Percentiles rank a stretch among this genome's conserved stretches.
phyloP scores from a whole-genome alignment of 2,113 vertebrate species.

The Oryzias woworae region DNA sequence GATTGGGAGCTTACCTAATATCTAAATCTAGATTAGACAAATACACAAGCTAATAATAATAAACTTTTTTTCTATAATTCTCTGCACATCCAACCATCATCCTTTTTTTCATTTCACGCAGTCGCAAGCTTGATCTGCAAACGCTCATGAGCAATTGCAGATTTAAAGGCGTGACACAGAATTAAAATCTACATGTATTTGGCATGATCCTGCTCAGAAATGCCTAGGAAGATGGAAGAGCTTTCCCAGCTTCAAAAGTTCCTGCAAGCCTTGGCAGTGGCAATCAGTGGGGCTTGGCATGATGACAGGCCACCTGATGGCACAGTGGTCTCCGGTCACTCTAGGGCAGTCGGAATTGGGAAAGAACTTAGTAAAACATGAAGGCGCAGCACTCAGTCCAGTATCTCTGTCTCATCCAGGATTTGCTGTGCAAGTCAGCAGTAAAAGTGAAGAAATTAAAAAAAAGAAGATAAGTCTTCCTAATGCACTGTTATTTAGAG shows the following conservation, averaged over 20 bases:
- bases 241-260: slow-evolving; percentile 58
- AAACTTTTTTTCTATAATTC: neutral
- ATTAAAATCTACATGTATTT: slow-evolving; percentile 21
- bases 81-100: neutral
- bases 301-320: slow-evolving; percentile 65
- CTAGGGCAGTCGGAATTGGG: slow-evolving; percentile 43
- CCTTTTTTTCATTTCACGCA: slow-evolving; percentile 8
- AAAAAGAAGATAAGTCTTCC: slow-evolving; percentile 31
- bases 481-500: neutral
- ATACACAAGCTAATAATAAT: neutral
- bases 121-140: slow-evolving; percentile 23
- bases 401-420: slow-evolving; percentile 53
- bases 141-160: slow-evolving; percentile 14
- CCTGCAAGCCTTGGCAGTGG: slow-evolving; percentile 37
- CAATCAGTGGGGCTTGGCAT: slow-evolving; percentile 60
- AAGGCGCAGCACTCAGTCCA: slow-evolving; percentile 17
- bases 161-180: slow-evolving; percentile 6
- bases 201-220: slow-evolving; percentile 35
- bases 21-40: slow-evolving; percentile 15
- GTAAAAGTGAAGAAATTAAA: slow-evolving; percentile 43
- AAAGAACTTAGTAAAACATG: slow-evolving; percentile 26
- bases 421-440: slow-evolving; percentile 61
- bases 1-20: slow-evolving; percentile 2
- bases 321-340: slow-evolving; percentile 63
- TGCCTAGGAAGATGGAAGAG: slow-evolving; percentile 47